These are phyloP conservation scores for Prunella himalayana DNA, from an alignment of 2,113 vertebrate species.

Conservation along the genomic window DNA sequence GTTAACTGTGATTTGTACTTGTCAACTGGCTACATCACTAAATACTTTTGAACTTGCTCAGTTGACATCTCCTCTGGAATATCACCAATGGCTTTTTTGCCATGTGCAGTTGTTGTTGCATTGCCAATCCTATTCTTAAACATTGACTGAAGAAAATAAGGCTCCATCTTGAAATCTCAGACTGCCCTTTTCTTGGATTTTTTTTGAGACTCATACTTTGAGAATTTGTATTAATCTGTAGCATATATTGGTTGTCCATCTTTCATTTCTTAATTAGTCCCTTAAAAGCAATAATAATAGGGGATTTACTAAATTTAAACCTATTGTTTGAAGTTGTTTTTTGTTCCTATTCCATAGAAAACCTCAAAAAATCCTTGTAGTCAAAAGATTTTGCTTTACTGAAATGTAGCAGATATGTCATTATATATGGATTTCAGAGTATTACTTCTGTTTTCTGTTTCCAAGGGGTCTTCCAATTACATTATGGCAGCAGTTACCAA, in stretches of 20 bases:
- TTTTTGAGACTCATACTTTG: neutral
- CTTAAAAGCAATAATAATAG: neutral
- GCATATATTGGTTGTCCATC: neutral
- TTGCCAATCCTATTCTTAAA: neutral
- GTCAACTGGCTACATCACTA: neutral
- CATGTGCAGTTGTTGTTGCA: neutral
- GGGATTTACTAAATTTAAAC: neutral
- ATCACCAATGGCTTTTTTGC: neutral
- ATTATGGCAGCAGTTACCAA: neutral
- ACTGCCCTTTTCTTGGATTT: neutral
- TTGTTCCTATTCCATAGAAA: neutral
- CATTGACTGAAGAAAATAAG: neutral
- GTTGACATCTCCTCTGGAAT: neutral
- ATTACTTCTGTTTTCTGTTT: neutral
- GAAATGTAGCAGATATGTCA: neutral
- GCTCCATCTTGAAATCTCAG: neutral
- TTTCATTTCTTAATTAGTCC: neutral
- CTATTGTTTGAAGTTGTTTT: neutral
- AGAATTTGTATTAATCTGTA: neutral
- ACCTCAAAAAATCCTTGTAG: neutral
- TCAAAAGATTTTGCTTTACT: neutral
- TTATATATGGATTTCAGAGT: constrained; percentile 3
- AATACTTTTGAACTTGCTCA: neutral
- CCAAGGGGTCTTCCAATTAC: neutral
- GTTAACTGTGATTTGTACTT: neutral